Evolutionary conservation across 2,888 invertebrate genomes (phyloP), one percentile per base, ranked within the genome.

Genomic region (Colletes collaris): DNA sequence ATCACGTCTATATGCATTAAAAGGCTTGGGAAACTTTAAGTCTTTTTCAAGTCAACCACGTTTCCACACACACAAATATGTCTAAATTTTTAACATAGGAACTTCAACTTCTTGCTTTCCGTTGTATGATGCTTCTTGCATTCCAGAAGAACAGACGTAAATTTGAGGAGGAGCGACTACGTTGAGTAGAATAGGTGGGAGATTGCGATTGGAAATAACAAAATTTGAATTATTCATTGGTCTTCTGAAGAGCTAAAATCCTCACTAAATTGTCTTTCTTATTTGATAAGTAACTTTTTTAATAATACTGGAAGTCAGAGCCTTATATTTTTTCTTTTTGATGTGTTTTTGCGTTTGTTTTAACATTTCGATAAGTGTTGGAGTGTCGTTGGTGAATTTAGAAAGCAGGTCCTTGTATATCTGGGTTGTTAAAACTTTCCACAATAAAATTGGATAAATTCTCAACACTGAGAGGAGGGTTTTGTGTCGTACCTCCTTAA

Each of bases 131-230:
- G 35, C 53, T 37, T 16, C 53, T 65, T n/a, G 50, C 35, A 3
- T 65, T 65, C 53, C 65, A 55, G 19, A 40, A 65, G 6, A 58
- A n/a, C 35, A 58, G 58, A 5, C 37, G n/a, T n/a, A n/a, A n/a
- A n/a, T n/a, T n/a, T n/a, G n/a, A n/a, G n/a, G n/a, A n/a, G n/a
- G n/a, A n/a, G 58, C 0, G 37, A 37, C 13, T 58, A 13, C 35
- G 37, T 16, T 58, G 11, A 11, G 13, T 56, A 40, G 40, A 35
- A 35, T 13, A 11, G 16, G 16, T 27, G 3, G 10, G 55, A 27
- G 27, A 11, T 19, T 27, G 8, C 55, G 27, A 37, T 13, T 58
- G n/a, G 46, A 70, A 19, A 2, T 58, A 3, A 37, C 35, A n/a
- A 16, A n/a, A 16, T 63, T 27, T 13, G n/a, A n/a, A n/a, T n/a